Base-by-base conservation (phyloP, 37 sponge, comb jelly and placozoan species). In the Lycopodina hypogea region DNA sequence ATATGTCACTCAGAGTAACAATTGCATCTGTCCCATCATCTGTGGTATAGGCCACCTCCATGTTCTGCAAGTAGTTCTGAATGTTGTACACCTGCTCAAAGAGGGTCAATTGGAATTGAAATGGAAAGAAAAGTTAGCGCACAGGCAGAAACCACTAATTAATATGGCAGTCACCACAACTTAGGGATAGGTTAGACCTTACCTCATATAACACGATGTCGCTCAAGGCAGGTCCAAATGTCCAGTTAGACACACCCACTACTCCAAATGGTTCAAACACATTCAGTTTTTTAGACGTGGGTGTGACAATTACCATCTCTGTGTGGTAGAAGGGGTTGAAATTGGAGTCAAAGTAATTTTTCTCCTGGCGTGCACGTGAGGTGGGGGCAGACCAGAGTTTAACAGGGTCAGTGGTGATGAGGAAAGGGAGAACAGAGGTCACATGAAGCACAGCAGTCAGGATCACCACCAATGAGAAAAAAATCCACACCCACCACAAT, bases 271-370 rank as follows among this genome's bases (percentile, higher is more conserved):
- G 57, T 11, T 40, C 22, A 17, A 35, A 30, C 4, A 48, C 38
- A n/a, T 3, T 36, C 68, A 45, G 78, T 8, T 41, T 22, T 11
- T 24, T 50, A 9, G 68, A 69, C 33, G 79, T 74, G 26, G 92
- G 72, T 0, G 86, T 90, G 29, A 98, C 56, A 39, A 91, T 90
- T 26, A 97, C 68, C 89, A 90, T 90, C 71, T 93, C 96, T 0
- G 96, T 93, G 18, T 96, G 89, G 62, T 93, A 98, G 78, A 98
- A 98, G 1, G 99, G 99, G 26, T 80, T 77, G 72, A 98, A 98
- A 67, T 95, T 65, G n/a, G 81, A 38, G 68, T 98, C 99, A 83
- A 91, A 98, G 63, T 95, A 98, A 50, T 95, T 69, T 88, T 98
- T 98, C 77, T 98, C 90, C 33, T 59, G 59, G 32, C 99, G 68